Percentiles rank a stretch among this genome's conserved stretches.
Conservation (phyloP, 2,888 invertebrate genomes). For the Aplocera efformata region DNA sequence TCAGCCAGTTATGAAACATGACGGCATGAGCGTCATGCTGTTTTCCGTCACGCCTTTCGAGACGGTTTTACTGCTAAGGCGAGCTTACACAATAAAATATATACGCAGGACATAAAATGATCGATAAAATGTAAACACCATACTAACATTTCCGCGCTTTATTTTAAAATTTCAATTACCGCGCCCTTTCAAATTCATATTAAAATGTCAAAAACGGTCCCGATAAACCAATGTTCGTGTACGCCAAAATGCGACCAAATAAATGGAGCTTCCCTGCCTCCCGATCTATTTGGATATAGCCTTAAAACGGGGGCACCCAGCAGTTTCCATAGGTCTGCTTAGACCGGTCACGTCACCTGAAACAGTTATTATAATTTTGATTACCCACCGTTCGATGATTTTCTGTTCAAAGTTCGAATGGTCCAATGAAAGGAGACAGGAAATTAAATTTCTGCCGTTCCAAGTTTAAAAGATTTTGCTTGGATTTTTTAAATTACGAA, state of each 20-base stretch:
- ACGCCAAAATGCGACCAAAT: slow-evolving; percentile 35
- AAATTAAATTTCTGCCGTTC: slow-evolving; percentile 56
- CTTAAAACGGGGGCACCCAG: slow-evolving; percentile 5
- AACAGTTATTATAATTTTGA: slow-evolving; percentile 64
- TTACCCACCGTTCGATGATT: slow-evolving; percentile 52
- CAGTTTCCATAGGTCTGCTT: slow-evolving; percentile 22
- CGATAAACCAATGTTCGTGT: slow-evolving; percentile 30
- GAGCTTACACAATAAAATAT: no score
- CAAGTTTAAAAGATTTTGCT: slow-evolving; percentile 23
- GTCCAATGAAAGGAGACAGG: slow-evolving; percentile 39
- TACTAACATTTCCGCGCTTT: no score
- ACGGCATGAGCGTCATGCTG: no score
- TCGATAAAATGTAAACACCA: no score
- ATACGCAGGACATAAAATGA: no score
- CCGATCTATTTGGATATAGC: not conserved
- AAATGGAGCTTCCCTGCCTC: slow-evolving; percentile 23
- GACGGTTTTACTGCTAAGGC: no score
- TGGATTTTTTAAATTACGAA: slow-evolving; percentile 11
- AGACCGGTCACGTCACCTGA: slow-evolving; percentile 38
- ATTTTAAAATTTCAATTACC: slow-evolving; percentile 19
- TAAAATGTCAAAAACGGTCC: slow-evolving; percentile 33
- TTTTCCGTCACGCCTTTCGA: no score
- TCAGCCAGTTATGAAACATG: no score
- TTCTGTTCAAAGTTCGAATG: slow-evolving; percentile 36
- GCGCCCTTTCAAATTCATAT: slow-evolving; percentile 29